Evolutionary conservation across 2,797 vertebrate species (phyloP), one percentile per base, ranked within the genome.

Genomic region (Ceryle rudis): DNA sequence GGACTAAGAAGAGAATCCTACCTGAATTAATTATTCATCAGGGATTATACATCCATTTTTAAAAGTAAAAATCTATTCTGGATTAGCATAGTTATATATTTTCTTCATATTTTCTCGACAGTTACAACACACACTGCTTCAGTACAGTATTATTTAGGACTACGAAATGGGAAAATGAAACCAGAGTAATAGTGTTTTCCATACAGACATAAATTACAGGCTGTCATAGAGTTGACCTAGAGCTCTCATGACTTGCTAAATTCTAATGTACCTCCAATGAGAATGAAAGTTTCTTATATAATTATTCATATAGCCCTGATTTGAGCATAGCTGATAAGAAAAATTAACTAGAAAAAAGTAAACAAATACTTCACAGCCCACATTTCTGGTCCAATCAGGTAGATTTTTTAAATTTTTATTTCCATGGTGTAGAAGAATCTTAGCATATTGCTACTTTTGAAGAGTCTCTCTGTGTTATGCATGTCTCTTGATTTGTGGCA

Each of bases 11-110:
- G 1, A 89, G 41, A 83, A 74, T 69, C 21, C 21, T 83, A 29
- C 10, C 35, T 62, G 61, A 77, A 86, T 91, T 71, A 92, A 93
- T 90, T 92, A 91, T 91, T 93, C 75, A 94, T 41, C 15, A 86
- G 25, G 14, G 52, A 80, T 65, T 85, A 77, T 77, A 77, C 57
- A 86, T 51, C 12, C 21, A 77, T 58, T 86, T 94, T 85, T 71
- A 73, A 94, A 87, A 66, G 16, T 3, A 22, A 77, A 80, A 33
- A 46, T 57, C 60, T 73, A 1, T 11, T 87, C 41, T 28, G 4
- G 47, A 54, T 91, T 74, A 73, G 14, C 66, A 65, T 22, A 72
- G 14, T 26, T 12, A 73, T 52, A 70, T 87, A 84, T 69, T 69
- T 62, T 54, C 18, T 61, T 78, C 23, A n/a, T 28, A 61, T 83